Percentiles rank a stretch among this genome's conserved stretches.
Evolutionary conservation across 2,888 invertebrate genomes (phyloP).

Genomic region (Cyclophora albipunctata): DNA sequence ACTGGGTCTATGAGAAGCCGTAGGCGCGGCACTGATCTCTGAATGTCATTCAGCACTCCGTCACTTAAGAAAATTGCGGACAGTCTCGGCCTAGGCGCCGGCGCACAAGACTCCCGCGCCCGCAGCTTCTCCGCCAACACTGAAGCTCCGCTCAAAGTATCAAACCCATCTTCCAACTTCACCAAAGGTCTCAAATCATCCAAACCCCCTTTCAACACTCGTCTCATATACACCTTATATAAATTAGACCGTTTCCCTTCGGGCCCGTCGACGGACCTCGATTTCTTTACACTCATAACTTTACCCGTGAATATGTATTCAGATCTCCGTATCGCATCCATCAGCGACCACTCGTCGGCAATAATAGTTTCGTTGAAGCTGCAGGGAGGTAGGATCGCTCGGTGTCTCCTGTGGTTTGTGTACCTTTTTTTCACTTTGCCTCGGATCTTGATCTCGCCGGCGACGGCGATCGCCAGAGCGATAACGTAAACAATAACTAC

Average conservation of each 20-base stretch:
- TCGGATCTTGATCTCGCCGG: conserved; percentile 61
- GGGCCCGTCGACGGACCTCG: conserved; percentile 40
- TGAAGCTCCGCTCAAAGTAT: conserved; percentile 55
- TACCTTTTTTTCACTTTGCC: conserved; percentile 68
- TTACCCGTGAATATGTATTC: conserved; percentile 72
- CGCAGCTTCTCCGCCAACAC: conserved; percentile 51
- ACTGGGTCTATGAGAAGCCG: conserved; percentile 66
- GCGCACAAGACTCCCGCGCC: conserved; percentile 55
- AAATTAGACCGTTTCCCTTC: conserved; percentile 55
- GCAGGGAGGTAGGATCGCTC: conserved; percentile 61
- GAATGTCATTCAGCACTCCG: conserved; percentile 37
- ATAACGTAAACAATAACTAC: conserved; percentile 64
- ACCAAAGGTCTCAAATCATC: conserved; percentile 53
- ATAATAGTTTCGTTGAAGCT: conserved; percentile 70
- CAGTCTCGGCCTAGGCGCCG: conserved; percentile 59
- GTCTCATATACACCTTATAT: conserved; percentile 61
- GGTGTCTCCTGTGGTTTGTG: conserved; percentile 53
- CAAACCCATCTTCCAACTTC: conserved; percentile 46
- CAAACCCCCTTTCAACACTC: conserved; percentile 63
- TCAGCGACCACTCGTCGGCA: conserved; percentile 67
- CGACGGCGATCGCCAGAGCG: conserved; percentile 55
- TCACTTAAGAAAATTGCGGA: conserved; percentile 68
- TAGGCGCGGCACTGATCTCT: conserved; percentile 45
- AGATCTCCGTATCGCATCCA: conserved; percentile 67
- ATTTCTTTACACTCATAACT: conserved; percentile 64